Evolutionary conservation across 2,888 invertebrate genomes (phyloP), one percentile per base, ranked within the genome.

Genomic region (Scaptomyza parva): DNA sequence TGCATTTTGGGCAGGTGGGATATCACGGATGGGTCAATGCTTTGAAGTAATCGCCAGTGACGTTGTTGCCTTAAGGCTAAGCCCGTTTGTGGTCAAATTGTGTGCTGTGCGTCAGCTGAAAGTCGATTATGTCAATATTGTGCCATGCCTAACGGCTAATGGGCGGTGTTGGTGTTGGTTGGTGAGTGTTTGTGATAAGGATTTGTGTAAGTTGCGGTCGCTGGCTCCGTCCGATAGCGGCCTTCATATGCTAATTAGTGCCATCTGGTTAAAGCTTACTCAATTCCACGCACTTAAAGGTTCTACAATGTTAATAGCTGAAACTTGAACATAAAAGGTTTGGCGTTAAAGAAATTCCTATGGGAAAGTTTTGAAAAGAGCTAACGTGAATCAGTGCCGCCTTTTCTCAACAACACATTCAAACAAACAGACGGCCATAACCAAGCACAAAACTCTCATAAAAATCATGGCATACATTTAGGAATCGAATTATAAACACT

Each of bases 41-140:
- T 82, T 82, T 82, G 82, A 82, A 82, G 82, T 82, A 82, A 82
- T 51, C 81, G 43, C 40, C 66, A 54, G 57, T 54, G 72, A 72
- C 47, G 62, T 66, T 63, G 60, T 67, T 63, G 86, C 78, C 85
- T 61, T 64, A 59, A 70, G 85, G 87, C 86, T 77, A 85, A 84
- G 88, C 85, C 87, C 85, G 88, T 85, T 88, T 85, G 85, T 73
- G 85, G 85, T 85, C 65, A 68, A 70, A 86, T 78, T 88, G 83
- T 87, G 83, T 85, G 84, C 72, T 74, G 63, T 79, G 61, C 80
- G 76, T 74, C 88, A 75, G 82, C 87, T 78, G 73, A 78, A 88
- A 86, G 87, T 88, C 85, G 85, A 86, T 85, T 86, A 81, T 86
- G 85, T 85, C 88, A 85, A 85, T 86, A 85, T 86, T 88, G 78